A percentile compares a stretch with the other conserved stretches of the same genome.
Conservation (phyloP, 2,113 vertebrate species). For the Lamprologus callipterus region DNA sequence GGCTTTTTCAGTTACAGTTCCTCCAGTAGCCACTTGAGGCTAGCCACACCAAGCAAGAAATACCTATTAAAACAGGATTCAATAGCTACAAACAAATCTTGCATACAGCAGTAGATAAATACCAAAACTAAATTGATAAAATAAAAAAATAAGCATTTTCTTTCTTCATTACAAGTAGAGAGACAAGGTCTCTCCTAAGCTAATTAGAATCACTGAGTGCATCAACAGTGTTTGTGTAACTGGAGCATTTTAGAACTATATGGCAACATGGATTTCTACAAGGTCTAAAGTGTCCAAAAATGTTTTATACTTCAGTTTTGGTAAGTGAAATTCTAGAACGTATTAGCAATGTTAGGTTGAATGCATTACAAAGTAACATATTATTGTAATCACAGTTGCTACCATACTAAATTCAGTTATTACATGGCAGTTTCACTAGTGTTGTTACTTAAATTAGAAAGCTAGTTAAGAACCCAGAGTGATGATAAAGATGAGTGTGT, state of each 20-base stretch:
- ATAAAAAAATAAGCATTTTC: not conserved
- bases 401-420: not conserved
- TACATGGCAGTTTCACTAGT: not conserved
- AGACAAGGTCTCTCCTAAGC: not conserved
- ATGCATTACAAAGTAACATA: not conserved
- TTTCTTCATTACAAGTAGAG: not conserved
- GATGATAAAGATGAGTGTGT: not conserved
- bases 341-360: not conserved
- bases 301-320: not conserved
- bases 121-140: not conserved
- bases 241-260: not conserved
- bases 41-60: too few species aligned
- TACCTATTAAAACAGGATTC: not conserved
- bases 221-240: not conserved
- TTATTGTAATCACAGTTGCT: not conserved
- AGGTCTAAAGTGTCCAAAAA: not conserved
- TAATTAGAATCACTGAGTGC: not conserved
- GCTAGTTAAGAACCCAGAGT: not conserved
- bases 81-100: not conserved
- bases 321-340: not conserved
- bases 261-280: not conserved
- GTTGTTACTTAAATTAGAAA: not conserved
- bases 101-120: not conserved
- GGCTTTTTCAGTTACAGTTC: not conserved
- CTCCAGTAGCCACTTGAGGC: not conserved